Percentiles rank a stretch among this genome's conserved stretches.
Evolutionary conservation across 2,797 vertebrate species (phyloP).

Genomic region (Sebastes steindachneri): DNA sequence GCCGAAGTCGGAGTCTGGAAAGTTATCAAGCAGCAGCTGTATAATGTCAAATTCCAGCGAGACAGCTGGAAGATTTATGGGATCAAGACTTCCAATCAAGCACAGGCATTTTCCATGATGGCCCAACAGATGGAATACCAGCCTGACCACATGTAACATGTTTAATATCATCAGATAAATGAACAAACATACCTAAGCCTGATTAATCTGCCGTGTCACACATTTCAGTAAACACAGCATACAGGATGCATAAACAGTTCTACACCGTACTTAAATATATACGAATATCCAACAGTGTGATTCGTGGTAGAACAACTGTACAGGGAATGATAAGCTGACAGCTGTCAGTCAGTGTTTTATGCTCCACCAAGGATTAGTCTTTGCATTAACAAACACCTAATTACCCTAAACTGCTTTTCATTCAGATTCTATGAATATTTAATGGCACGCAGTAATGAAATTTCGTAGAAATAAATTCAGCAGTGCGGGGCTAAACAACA

Average conservation of each 20-base stretch:
- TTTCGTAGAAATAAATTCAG: constrained; percentile 52
- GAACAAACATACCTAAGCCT: constrained; percentile 49
- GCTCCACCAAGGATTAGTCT: constrained; percentile 55
- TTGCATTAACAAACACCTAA: constrained; percentile 62
- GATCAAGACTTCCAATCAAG: constrained; percentile 40
- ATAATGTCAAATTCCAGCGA: constrained; percentile 5
- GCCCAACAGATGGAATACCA: constrained; percentile 44
- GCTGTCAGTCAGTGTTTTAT: constrained; percentile 68
- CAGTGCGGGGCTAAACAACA: constrained; percentile 9
- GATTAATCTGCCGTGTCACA: constrained; percentile 40
- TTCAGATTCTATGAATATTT: constrained; percentile 77
- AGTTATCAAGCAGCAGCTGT: constrained; percentile 7
- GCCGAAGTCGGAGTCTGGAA: neutral
- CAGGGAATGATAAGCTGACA: constrained; percentile 49
- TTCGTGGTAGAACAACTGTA: neutral
- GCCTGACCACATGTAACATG: constrained; percentile 32
- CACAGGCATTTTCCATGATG: constrained; percentile 11
- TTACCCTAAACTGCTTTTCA: constrained; percentile 66
- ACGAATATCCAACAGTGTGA: neutral
- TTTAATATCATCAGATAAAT: constrained; percentile 46
- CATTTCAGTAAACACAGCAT: constrained; percentile 34
- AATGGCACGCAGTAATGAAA: constrained; percentile 67
- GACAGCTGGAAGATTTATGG: constrained; percentile 43
- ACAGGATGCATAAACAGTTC: neutral
- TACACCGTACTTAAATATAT: neutral